Conservation (phyloP, 2,113 vertebrate genomes). For the Percina caprodes region DNA sequence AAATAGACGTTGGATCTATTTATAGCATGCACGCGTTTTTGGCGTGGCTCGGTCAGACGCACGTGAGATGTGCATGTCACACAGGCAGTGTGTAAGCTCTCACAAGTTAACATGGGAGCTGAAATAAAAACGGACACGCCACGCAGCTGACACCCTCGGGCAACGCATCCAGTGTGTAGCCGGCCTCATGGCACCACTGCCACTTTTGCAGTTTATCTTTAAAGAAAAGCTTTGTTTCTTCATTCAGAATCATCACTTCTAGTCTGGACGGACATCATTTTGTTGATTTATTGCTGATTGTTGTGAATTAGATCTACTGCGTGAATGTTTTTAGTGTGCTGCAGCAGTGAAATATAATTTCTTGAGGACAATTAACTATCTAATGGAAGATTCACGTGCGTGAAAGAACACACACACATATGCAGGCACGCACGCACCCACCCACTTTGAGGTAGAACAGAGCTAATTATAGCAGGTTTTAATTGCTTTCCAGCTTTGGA, state of each 20-base stretch:
- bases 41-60: no score
- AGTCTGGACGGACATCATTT: neutral
- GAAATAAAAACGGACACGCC: no score
- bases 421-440: neutral
- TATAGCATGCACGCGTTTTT: no score
- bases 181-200: no score
- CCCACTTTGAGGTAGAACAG: conserved; percentile 14
- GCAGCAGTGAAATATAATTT: conserved; percentile 19
- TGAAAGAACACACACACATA: neutral
- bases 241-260: neutral
- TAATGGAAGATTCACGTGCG: conserved; percentile 5
- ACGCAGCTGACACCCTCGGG: no score
- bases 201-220: neutral
- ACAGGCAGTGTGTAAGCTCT: no score
- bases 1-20: no score
- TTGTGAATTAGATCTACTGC: conserved; percentile 12
- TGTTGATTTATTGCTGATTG: neutral
- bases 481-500: conserved; percentile 56
- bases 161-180: no score
- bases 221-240: neutral
- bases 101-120: no score
- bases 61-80: no score
- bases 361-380: conserved; percentile 28
- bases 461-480: conserved; percentile 62
- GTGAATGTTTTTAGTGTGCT: conserved; percentile 5